These are phyloP conservation scores for Amazona guildingii DNA, from an alignment of 2,113 vertebrate genomes.

Conservation along the genomic window DNA sequence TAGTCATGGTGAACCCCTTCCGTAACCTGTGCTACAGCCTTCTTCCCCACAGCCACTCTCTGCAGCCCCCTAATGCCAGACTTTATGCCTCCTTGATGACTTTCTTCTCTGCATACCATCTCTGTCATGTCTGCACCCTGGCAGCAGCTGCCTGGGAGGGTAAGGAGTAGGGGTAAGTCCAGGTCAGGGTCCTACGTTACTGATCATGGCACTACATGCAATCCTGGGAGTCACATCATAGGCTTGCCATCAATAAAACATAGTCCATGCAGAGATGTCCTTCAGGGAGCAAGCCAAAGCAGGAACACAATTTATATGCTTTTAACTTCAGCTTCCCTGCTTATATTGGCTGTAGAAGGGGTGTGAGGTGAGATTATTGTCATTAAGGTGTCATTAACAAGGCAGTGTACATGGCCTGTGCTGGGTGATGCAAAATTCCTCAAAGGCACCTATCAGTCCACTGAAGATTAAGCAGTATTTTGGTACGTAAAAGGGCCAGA, in stretches of 20 bases:
- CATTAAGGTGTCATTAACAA: not conserved
- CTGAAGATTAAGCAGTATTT: not conserved
- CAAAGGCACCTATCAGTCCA: not conserved
- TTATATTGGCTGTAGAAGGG: not conserved
- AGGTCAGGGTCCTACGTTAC: not conserved
- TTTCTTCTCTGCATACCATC: not conserved
- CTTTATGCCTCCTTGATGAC: not conserved
- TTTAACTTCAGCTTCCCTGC: not conserved
- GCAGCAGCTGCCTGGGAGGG: not conserved
- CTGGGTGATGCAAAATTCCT: not conserved
- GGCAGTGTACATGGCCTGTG: rapidly evolving
- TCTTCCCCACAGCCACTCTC: not conserved
- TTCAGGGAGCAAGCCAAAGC: not conserved
- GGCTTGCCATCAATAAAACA: not conserved
- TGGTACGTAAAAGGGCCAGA: not conserved
- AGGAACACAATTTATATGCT: not conserved
- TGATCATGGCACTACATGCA: not conserved
- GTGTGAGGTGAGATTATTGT: not conserved
- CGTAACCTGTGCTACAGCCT: not conserved
- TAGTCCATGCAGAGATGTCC: not conserved
- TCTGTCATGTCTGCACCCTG: not conserved
- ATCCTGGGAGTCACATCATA: not conserved
- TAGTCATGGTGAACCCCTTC: not conserved
- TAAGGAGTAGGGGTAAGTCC: not conserved
- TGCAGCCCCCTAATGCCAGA: not conserved